These are phyloP conservation scores for Styela plicata DNA, from an alignment of 23 tunicate species.

Conservation along the genomic window DNA sequence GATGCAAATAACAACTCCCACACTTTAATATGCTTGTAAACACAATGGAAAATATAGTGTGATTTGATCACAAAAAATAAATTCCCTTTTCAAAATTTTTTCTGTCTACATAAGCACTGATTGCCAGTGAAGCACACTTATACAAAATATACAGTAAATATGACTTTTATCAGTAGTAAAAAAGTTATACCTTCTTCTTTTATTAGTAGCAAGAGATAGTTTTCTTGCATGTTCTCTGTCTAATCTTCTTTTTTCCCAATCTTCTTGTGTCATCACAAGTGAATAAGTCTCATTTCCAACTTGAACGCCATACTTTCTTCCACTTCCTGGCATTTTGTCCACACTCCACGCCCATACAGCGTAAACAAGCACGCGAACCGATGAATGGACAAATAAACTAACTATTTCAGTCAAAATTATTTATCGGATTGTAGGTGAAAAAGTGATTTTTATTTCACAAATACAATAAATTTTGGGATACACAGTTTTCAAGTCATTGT, in stretches of 20 bases:
- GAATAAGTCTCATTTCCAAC: constrained; percentile 92
- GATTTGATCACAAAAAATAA: too few relatives aligned
- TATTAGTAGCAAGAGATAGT: constrained; percentile 75
- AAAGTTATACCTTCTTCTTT: constrained; percentile 67
- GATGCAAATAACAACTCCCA: too few relatives aligned
- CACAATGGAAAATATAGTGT: too few relatives aligned
- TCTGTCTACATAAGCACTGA: too few relatives aligned
- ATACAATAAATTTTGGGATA: too few relatives aligned
- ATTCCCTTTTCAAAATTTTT: too few relatives aligned
- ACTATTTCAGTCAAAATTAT: not conserved
- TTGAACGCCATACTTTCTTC: constrained; percentile 27
- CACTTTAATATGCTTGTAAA: too few relatives aligned
- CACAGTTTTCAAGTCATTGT: too few relatives aligned
- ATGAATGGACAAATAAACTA: too few relatives aligned
- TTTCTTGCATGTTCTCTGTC: constrained; percentile 63
- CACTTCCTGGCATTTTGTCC: not conserved
- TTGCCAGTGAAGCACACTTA: too few relatives aligned
- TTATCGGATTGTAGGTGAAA: not conserved
- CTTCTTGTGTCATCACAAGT: constrained; percentile 78
- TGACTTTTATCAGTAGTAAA: not conserved
- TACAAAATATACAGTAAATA: too few relatives aligned
- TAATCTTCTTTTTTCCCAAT: constrained; percentile 68
- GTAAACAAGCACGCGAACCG: not conserved
- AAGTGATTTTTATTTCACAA: not conserved
- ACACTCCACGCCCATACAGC: not conserved